Evolutionary conservation across 2,888 invertebrate species (phyloP).

Genomic region (Lissocephala sabroskyi): DNA sequence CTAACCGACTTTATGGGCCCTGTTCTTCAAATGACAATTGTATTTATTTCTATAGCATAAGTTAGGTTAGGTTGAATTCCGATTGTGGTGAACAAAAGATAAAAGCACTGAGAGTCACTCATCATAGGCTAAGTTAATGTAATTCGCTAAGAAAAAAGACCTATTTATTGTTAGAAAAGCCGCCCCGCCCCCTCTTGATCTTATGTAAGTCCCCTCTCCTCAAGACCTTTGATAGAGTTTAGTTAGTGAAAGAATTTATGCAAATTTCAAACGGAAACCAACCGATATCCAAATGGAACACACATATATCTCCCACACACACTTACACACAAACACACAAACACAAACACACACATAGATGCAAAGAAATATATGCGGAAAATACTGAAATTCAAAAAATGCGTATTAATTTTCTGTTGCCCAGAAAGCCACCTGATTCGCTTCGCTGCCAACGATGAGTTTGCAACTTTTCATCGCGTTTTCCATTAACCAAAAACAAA

Average conservation of each 20-base stretch:
- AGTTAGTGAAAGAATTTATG: conserved; percentile 54
- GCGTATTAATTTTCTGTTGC: too few relatives aligned
- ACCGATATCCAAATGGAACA: conserved; percentile 24
- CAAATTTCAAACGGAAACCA: conserved; percentile 36
- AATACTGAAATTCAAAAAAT: conserved; percentile 23
- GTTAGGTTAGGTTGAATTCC: conserved; percentile 22
- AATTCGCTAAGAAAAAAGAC: conserved; percentile 31
- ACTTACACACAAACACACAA: neutral
- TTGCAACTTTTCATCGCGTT: conserved; percentile 42
- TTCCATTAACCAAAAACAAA: conserved; percentile 10
- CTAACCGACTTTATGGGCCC: too few relatives aligned
- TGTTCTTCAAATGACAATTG: conserved; percentile 11
- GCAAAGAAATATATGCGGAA: conserved; percentile 39
- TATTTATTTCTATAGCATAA: conserved; percentile 31
- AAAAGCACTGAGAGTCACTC: conserved; percentile 59
- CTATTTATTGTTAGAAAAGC: conserved; percentile 31
- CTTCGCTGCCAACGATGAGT: conserved; percentile 31
- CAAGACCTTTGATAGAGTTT: conserved; percentile 51
- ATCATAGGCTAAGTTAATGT: conserved; percentile 47
- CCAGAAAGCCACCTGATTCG: too few relatives aligned
- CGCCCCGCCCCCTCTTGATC: too few relatives aligned
- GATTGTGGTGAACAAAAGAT: conserved; percentile 17
- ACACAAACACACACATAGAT: too few relatives aligned
- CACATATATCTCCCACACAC: conserved; percentile 11
- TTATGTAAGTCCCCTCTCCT: too few relatives aligned